Evolutionary conservation across 2,888 invertebrate species (phyloP), one percentile per base, ranked within the genome.

Genomic region (Chrysolina americana): DNA sequence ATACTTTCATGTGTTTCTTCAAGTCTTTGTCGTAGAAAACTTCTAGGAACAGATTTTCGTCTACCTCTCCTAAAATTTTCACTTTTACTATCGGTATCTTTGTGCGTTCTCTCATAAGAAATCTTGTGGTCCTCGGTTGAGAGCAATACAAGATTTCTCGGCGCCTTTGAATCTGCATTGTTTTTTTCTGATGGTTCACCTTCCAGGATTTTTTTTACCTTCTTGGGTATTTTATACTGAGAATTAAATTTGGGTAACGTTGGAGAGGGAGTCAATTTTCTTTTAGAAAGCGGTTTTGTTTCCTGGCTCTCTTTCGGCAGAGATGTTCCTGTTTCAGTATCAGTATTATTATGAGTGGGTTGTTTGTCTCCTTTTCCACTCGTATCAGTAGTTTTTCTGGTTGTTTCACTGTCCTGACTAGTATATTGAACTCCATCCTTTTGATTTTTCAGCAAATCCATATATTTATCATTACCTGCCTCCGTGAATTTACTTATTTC

Each of bases 1-100:
- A 9, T 50, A 4, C 15, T 6, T 47, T 6, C n/a, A 13, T 47
- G 15, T 28, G 5, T 59, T 36, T 23, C 23, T 59, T 59, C 36
- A n/a, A 28, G 28, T n/a, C 10, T 59, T n/a, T 28, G 28, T 59
- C 28, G 6, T 15, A 28, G 9, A 59, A 59, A 59, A 59, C 59
- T n/a, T n/a, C 59, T 59, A 17, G 59, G 59, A 36, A 59, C 36
- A 23, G 59, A 59, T 59, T 59, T 59, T 36, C 15, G 13, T 59
- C 59, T 59, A 15, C 28, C 9, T 59, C n/a, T 59, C 4, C n/a
- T 15, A 10, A 13, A 15, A 15, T n/a, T 23, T 23, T 28, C 59
- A 23, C n/a, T 36, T 59, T 15, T 36, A 15, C 36, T n/a, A 28
- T 36, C n/a, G 28, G n/a, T 6, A 3, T 11, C n/a, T 28, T n/a